Evolutionary conservation across 2,888 invertebrate species (phyloP).

Genomic region (Polydrusus pterygomalis): DNA sequence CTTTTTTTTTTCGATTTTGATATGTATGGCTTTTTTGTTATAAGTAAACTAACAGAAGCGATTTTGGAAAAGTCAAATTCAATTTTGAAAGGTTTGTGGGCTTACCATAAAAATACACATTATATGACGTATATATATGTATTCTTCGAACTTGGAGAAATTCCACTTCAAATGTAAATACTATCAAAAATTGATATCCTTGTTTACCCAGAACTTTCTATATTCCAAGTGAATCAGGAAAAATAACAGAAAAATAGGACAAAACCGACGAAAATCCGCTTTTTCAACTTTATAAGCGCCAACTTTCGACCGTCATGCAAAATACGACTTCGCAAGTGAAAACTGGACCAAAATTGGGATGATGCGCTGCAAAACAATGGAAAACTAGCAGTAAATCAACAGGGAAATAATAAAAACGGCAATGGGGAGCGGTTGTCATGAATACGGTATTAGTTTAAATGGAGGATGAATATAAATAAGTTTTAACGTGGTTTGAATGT

Average conservation of each 20-base stretch:
- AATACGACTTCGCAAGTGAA: slow-evolving; percentile 39
- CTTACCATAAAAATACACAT: not conserved
- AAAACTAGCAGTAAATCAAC: slow-evolving; percentile 50
- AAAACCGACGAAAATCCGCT: slow-evolving; percentile 33
- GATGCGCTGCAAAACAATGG: slow-evolving; percentile 49
- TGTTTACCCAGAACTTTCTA: slow-evolving; percentile 48
- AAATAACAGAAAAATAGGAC: slow-evolving; percentile 25
- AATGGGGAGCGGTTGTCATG: slow-evolving; percentile 33
- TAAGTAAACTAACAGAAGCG: too few species aligned
- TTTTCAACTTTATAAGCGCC: slow-evolving; percentile 44
- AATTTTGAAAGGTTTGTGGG: not conserved
- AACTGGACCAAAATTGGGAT: slow-evolving; percentile 34
- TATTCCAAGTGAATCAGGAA: slow-evolving; percentile 27
- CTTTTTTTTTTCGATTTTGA: too few species aligned
- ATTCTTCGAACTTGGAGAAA: not conserved
- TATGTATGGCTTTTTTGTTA: too few species aligned
- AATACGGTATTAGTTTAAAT: slow-evolving; percentile 26
- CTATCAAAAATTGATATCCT: slow-evolving; percentile 44
- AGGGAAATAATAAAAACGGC: slow-evolving; percentile 29
- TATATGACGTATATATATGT: too few species aligned
- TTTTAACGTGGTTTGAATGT: not conserved
- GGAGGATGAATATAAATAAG: slow-evolving; percentile 16
- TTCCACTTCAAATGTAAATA: slow-evolving; percentile 35
- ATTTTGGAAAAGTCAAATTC: too few species aligned
- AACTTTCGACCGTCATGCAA: slow-evolving; percentile 49